Evolutionary conservation across 2,797 vertebrate species (phyloP), one percentile per base, ranked within the genome.

Genomic region (Ammospiza maritima): DNA sequence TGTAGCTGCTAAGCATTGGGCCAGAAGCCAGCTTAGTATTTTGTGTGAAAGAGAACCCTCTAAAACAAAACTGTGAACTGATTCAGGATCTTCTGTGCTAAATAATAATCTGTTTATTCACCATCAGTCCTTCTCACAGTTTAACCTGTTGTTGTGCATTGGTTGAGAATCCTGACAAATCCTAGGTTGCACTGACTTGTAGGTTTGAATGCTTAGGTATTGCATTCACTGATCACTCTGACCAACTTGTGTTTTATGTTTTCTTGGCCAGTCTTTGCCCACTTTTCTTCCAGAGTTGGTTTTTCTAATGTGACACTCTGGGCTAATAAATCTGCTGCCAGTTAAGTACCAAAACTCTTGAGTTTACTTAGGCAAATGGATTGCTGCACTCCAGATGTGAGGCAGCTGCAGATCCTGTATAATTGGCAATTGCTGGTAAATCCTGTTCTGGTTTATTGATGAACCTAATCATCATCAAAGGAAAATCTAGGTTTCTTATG

Each of bases 291-390:
- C 36, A 50, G 40, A 32, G 30, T 3, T 83, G 27, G 13, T 85
- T 93, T 93, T 53, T 72, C 50, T 91, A 15, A 74, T 57, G 48
- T 88, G 82, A 29, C 29, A 38, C 36, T 79, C 45, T 8, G 48
- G 42, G 10, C 72, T 92, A 56, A 51, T 85, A 38, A 74, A 62
- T 91, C 61, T 75, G 26, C 77, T 88, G 47, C 65, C 62, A 45
- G 51, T 74, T 75, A 81, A 65, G 11, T 72, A 80, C 51, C 76
- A 65, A 61, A 89, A 85, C 57, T 91, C 54, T 58, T 29, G 32
- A 47, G 61, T 89, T 96, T 89, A 64, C 82, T 91, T 78, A 94
- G 47, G 54, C 85, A 78, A 85, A 89, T 77, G 65, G 92, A 23
- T 47, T 92, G 61, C 78, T 80, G 79, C 82, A 34, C 53, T 89